A percentile compares a stretch with the other conserved stretches of the same genome.
Conservation (phyloP, 2,113 vertebrate genomes). For the Cathartes aura region DNA sequence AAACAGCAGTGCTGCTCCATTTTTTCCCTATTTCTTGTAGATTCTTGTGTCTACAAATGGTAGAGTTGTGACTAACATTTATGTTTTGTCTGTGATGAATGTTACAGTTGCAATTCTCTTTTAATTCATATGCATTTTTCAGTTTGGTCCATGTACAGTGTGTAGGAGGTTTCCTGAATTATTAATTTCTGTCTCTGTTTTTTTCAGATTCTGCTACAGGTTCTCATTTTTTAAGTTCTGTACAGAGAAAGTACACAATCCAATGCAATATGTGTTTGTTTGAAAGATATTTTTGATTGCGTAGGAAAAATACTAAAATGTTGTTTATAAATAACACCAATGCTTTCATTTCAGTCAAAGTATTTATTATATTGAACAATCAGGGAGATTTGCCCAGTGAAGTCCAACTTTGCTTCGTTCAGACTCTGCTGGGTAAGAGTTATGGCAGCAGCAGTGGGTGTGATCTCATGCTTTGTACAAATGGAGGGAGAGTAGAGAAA, state of each 20-base stretch:
- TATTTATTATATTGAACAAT: neutral
- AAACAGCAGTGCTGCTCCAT: neutral
- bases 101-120: neutral
- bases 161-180: neutral
- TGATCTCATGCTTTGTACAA: neutral
- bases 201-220: neutral
- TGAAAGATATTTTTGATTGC: neutral
- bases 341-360: neutral
- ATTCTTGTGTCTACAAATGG: neutral
- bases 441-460: neutral
- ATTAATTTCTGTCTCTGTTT: neutral
- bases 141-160: neutral
- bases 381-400: neutral
- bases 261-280: neutral
- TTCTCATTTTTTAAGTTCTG: neutral
- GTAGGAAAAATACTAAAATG: neutral
- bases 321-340: neutral
- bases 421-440: neutral
- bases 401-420: neutral
- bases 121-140: neutral
- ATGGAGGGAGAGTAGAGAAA: neutral
- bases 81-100: neutral
- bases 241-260: neutral
- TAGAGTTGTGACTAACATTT: neutral
- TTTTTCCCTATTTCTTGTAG: neutral